Conservation (phyloP, 2,113 vertebrate genomes). For the Sander lucioperca region DNA sequence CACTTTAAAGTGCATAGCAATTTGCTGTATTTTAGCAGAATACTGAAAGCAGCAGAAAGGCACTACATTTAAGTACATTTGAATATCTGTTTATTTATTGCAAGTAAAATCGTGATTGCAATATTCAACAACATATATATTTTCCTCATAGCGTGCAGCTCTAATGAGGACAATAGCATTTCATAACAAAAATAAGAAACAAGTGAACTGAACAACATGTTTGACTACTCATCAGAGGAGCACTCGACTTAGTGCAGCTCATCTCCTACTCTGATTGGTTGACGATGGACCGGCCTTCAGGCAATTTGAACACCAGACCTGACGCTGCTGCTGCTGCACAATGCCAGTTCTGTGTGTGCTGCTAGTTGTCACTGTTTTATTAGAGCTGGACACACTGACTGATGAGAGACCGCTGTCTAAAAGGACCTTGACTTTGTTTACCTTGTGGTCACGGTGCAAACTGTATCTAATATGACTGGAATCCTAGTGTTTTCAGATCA, state of each 20-base stretch:
- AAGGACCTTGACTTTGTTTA: constrained; percentile 45
- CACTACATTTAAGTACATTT: too few relatives aligned
- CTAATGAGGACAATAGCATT: neutral
- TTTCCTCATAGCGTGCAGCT: too few relatives aligned
- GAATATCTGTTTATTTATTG: too few relatives aligned
- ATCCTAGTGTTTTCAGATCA: neutral
- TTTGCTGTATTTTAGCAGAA: too few relatives aligned
- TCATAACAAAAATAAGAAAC: constrained; percentile 8
- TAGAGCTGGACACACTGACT: constrained; percentile 29
- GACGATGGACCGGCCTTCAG: constrained; percentile 48
- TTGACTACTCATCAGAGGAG: constrained; percentile 31
- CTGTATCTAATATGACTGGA: neutral
- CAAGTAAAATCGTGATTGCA: too few relatives aligned
- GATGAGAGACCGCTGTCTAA: constrained; percentile 14
- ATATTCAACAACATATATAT: too few relatives aligned
- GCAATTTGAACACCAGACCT: constrained; percentile 53
- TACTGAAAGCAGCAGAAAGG: too few relatives aligned
- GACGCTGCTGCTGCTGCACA: constrained; percentile 49
- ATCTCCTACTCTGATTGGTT: constrained; percentile 68
- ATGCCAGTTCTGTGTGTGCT: constrained; percentile 57
- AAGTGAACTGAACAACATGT: constrained; percentile 23
- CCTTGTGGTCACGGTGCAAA: constrained; percentile 32
- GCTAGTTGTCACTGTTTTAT: constrained; percentile 54
- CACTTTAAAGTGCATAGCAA: too few relatives aligned
- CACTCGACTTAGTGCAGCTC: constrained; percentile 29